These are phyloP conservation scores for Corticium candelabrum DNA, from an alignment of 37 sponge, comb jelly and placozoan genomes.

Conservation along the genomic window DNA sequence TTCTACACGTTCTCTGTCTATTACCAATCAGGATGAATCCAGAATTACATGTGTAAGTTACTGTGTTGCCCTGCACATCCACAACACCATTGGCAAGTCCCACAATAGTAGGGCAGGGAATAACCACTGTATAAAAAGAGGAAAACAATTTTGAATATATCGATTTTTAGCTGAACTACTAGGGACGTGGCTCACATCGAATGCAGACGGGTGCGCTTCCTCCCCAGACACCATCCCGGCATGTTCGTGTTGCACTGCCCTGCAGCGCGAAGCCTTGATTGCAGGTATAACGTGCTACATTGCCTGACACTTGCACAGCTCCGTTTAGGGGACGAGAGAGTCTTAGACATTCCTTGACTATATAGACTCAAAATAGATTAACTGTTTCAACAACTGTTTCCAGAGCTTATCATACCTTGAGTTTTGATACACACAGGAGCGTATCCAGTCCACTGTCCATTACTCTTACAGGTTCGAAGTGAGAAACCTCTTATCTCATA, in stretches of 20 bases:
- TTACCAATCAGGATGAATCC: neutral
- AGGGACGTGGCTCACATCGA: too few species aligned
- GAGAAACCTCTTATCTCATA: too few species aligned
- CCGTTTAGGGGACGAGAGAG: too few species aligned
- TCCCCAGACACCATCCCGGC: neutral
- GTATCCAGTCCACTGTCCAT: too few species aligned
- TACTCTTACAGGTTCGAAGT: too few species aligned
- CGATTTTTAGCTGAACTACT: neutral
- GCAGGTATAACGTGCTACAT: neutral
- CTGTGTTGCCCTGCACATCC: too few species aligned
- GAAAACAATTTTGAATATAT: neutral
- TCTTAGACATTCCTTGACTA: too few species aligned
- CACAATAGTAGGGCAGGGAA: neutral
- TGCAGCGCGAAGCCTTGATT: neutral
- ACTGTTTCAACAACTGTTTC: too few species aligned
- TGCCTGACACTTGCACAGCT: neutral
- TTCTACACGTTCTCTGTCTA: neutral
- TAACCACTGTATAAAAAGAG: neutral
- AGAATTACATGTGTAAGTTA: neutral
- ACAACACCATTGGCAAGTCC: neutral
- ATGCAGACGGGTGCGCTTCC: too few species aligned
- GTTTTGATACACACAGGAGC: too few species aligned
- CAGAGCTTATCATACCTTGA: too few species aligned
- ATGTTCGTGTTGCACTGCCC: neutral
- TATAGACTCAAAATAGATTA: too few species aligned